phyloP scores from a whole-genome alignment of 2,797 vertebrate species.

The Siniperca obscura region DNA sequence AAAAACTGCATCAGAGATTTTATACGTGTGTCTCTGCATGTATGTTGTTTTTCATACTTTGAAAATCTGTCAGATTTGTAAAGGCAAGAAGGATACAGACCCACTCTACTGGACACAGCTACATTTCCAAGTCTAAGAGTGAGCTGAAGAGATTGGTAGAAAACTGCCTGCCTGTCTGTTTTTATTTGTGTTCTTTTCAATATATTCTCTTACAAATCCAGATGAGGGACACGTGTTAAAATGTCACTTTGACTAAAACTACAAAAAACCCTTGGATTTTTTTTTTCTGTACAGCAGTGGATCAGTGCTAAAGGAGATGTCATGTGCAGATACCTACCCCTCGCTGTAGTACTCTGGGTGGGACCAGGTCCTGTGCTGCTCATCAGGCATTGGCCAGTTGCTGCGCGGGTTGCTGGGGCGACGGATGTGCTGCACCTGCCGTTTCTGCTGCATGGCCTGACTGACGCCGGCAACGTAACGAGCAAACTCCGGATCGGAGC shows the following conservation, averaged over 20 bases:
- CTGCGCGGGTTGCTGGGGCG: constrained; percentile 91
- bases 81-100: background rate
- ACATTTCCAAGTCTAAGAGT: background rate
- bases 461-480: constrained; percentile 98
- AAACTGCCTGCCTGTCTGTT: background rate
- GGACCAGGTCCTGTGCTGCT: constrained; percentile 95
- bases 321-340: constrained; percentile 82
- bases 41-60: background rate
- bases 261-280: background rate
- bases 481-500: constrained; percentile 98
- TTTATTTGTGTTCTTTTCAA: background rate
- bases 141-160: background rate
- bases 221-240: background rate
- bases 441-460: constrained; percentile 99
- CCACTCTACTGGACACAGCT: no score
- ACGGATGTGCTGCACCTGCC: constrained; percentile 94
- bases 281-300: background rate
- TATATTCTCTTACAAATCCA: background rate
- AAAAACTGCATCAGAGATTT: background rate
- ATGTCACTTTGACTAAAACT: background rate
- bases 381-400: constrained; percentile 95
- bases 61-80: background rate
- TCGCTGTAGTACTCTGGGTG: constrained; percentile 97
- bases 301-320: background rate
- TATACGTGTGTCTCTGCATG: background rate